A percentile compares a stretch with the other conserved stretches of the same genome.
These are phyloP conservation scores for Zaprionus camerounensis DNA, from an alignment of 1,140 invertebrate species.

Conservation along the genomic window DNA sequence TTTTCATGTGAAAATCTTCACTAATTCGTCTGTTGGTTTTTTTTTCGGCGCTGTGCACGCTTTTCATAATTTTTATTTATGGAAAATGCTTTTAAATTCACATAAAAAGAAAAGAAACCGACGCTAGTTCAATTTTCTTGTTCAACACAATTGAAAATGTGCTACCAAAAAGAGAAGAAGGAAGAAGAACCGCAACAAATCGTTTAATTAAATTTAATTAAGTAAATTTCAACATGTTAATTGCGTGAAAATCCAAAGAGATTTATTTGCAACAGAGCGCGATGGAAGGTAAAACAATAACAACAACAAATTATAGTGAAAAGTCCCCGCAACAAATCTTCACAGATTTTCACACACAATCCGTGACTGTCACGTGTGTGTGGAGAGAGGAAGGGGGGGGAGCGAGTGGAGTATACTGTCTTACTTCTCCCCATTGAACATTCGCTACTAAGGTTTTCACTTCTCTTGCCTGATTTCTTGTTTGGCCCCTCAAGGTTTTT, in stretches of 20 bases:
- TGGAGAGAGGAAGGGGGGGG: not conserved
- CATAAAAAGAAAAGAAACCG: slow-evolving; percentile 54
- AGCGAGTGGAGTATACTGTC: slow-evolving; percentile 5
- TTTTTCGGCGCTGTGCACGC: slow-evolving; percentile 19
- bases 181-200: slow-evolving; percentile 26
- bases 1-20: slow-evolving; percentile 82
- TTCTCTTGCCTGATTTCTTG: slow-evolving; percentile 9
- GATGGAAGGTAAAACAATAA: not conserved
- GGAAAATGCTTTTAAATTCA: slow-evolving; percentile 81
- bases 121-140: not conserved
- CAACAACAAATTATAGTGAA: slow-evolving; percentile 57
- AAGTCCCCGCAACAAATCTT: slow-evolving; percentile 70
- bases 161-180: slow-evolving; percentile 1
- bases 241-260: slow-evolving; percentile 60
- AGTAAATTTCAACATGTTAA: slow-evolving; percentile 60
- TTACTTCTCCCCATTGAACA: slow-evolving; percentile 31
- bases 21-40: slow-evolving; percentile 75
- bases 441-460: slow-evolving; percentile 14
- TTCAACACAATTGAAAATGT: slow-evolving; percentile 4
- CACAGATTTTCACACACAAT: slow-evolving; percentile 78
- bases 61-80: slow-evolving; percentile 82
- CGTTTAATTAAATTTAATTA: slow-evolving; percentile 72
- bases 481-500: slow-evolving; percentile 47
- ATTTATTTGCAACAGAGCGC: slow-evolving; percentile 45
- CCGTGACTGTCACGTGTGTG: slow-evolving; percentile 62